phyloP scores from a whole-genome alignment of 2,888 invertebrate species.

The Drosophila acutilabella region DNA sequence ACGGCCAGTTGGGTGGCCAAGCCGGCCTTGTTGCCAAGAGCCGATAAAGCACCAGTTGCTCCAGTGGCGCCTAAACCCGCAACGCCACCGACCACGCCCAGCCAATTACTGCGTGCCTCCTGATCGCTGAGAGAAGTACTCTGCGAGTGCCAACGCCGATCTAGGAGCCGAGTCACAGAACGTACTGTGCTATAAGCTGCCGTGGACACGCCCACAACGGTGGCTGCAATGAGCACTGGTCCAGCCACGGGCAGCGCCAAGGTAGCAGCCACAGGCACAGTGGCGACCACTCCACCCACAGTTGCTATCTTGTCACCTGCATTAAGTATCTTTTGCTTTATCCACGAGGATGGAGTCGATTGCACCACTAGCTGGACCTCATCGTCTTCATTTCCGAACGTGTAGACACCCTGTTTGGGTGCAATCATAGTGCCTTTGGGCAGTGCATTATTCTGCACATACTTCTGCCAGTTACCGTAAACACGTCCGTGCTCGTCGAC shows the following conservation, averaged over 20 bases:
- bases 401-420: slow-evolving; percentile 84
- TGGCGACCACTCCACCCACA: slow-evolving; percentile 67
- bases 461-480: slow-evolving; percentile 85
- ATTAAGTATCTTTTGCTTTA: slow-evolving; percentile 42
- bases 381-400: slow-evolving; percentile 37
- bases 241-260: slow-evolving; percentile 63
- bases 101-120: slow-evolving; percentile 76
- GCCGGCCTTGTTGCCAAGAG: slow-evolving; percentile 48
- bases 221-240: slow-evolving; percentile 62
- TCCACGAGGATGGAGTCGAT: slow-evolving; percentile 65
- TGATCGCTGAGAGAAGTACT: slow-evolving; percentile 58
- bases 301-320: slow-evolving; percentile 67
- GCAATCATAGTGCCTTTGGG: slow-evolving; percentile 84
- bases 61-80: slow-evolving; percentile 65
- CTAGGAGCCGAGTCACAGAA: slow-evolving; percentile 59
- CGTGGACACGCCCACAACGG: slow-evolving; percentile 57
- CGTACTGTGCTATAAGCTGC: slow-evolving; percentile 70
- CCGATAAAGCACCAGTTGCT: slow-evolving; percentile 60
- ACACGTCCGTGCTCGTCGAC: slow-evolving; percentile 83
- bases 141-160: slow-evolving; percentile 74
- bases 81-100: slow-evolving; percentile 75
- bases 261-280: slow-evolving; percentile 57
- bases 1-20: slow-evolving; percentile 61
- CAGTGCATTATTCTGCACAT: slow-evolving; percentile 84
- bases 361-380: slow-evolving; percentile 65